Percentiles rank a stretch among this genome's conserved stretches.
Conservation (phyloP, 2,797 vertebrate species). For the Hirundo rustica region DNA sequence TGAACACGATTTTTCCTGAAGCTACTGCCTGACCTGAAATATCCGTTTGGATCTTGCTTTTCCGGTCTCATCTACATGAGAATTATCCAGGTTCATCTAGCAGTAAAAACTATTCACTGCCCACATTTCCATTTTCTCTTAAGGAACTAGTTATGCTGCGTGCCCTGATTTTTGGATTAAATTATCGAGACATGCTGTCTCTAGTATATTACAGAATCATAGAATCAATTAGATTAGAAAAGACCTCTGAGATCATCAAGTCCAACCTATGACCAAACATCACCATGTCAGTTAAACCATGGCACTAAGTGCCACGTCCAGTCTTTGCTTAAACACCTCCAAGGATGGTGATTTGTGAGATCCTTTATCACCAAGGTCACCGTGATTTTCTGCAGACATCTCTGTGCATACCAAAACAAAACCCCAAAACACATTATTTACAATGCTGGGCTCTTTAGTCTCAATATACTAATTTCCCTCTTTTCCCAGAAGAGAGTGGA, state of each 20-base stretch:
- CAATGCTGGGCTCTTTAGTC: not conserved
- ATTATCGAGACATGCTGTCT: not conserved
- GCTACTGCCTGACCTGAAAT: not conserved
- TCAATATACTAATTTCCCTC: not conserved
- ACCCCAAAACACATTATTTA: not conserved
- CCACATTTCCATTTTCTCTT: constrained; percentile 15
- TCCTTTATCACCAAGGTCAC: not conserved
- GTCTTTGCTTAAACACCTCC: not conserved
- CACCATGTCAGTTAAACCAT: not conserved
- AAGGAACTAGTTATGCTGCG: not conserved
- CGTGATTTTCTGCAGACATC: not conserved
- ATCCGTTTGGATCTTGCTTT: constrained; percentile 10
- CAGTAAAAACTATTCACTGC: not conserved
- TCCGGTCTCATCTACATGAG: not conserved
- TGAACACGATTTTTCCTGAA: not conserved
- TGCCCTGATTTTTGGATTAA: not conserved
- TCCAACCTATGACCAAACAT: not conserved
- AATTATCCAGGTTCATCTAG: not conserved
- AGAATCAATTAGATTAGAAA: not conserved
- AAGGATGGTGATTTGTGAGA: not conserved
- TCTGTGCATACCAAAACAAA: not conserved
- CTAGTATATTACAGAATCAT: not conserved
- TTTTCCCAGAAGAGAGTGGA: not conserved
- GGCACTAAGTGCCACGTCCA: not conserved
- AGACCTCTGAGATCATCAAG: not conserved